Base-by-base conservation (phyloP, 1,140 invertebrate species). In the Melitaea cinxia region DNA sequence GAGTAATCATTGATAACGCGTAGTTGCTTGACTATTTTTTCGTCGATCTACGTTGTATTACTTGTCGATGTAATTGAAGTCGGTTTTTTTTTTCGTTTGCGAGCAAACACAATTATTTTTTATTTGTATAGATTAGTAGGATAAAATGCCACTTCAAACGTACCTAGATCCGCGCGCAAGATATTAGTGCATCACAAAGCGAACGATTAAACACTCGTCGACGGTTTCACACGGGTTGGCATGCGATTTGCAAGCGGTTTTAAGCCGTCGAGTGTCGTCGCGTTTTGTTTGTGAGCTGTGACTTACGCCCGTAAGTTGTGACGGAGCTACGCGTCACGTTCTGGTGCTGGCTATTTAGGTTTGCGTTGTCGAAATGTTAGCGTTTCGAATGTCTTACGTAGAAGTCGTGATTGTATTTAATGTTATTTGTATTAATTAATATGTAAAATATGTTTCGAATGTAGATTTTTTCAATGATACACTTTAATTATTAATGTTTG, bases 131-230 rank as follows among this genome's bases (percentile, higher is more conserved):
- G 15, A 45, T 45, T 9, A 45, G 39, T 19, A 6, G 9, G 28
- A 10, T 5, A 45, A 56, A 49, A 64, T 37, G 55, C 19, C 68
- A 47, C 58, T 55, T 70, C 58, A 19, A 30, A 62, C 33, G 17
- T 39, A 7, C 52, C 15, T 68, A 72, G 35, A 65, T 72, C 57
- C 58, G 9, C 35, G 65, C 53, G 56, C 39, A 57, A 66, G 59
- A 73, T 69, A 72, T 71, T 72, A 73, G 70, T 65, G 69, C 59
- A 70, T 57, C 65, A 73, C 75, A 78, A 78, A 79, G 79, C 74
- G 55, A 68, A 61, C 82, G 79, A 80, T 84, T 84, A 80, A 82
- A 77, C 76, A 80, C 81, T 84, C 56, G 65, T 42, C 50, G 61
- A 35, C 52, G 33, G 47, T 70, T 69, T 69, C 67, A 60, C 61